Evolutionary conservation across 2,888 invertebrate species (phyloP).

Genomic region (Caenorhabditis plicata): DNA sequence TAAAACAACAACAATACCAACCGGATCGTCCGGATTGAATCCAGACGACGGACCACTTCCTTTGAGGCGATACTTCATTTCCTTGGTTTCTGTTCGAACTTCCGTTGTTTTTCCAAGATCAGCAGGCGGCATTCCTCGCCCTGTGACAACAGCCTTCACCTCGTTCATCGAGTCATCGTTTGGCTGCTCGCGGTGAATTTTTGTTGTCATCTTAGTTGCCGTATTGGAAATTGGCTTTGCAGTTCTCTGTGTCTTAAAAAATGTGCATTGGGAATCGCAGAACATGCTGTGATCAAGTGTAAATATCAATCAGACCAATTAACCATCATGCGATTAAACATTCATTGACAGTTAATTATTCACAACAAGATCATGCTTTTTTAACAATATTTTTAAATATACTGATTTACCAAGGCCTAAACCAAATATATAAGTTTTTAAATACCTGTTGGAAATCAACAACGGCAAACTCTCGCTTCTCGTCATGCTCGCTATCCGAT

Average conservation of each 20-base stretch:
- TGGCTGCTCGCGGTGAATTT: background rate
- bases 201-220: too few species aligned
- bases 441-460: constrained; percentile 30
- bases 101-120: constrained; percentile 19
- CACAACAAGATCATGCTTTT: constrained; percentile 2
- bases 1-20: constrained; percentile 13
- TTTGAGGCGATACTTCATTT: constrained; percentile 52
- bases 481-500: constrained; percentile 37
- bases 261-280: too few species aligned
- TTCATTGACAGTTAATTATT: constrained; percentile 1
- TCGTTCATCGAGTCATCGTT: constrained; percentile 28
- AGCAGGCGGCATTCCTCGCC: constrained; percentile 12
- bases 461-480: constrained; percentile 34
- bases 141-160: constrained; percentile 26
- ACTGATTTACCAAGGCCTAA: too few species aligned
- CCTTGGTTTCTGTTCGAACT: constrained; percentile 50
- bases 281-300: too few species aligned
- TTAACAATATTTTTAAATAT: too few species aligned
- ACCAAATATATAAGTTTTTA: background rate
- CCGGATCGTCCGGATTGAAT: constrained; percentile 57
- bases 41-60: constrained; percentile 50
- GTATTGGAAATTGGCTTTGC: too few species aligned
- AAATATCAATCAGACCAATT: too few species aligned
- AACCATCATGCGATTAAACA: background rate
- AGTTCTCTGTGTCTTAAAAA: too few species aligned